A percentile compares a stretch with the other conserved stretches of the same genome.
Evolutionary conservation across 2,888 invertebrate genomes (phyloP).

Genomic region (Eucera pruinosa): DNA sequence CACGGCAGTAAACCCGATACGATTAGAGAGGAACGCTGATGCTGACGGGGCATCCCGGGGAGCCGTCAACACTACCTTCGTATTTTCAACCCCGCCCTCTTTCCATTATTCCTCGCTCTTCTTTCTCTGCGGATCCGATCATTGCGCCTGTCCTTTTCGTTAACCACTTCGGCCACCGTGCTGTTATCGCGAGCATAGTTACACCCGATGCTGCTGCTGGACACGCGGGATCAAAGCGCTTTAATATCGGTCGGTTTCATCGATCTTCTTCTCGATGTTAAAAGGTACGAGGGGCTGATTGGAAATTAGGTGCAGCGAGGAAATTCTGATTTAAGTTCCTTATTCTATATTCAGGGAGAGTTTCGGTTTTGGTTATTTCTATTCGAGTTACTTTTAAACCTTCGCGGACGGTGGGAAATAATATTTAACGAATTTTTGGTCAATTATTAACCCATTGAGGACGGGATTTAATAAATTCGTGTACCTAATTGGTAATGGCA

Average conservation of each 20-base stretch:
- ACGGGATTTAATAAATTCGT: no score
- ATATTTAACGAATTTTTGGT: no score
- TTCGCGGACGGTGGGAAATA: no score
- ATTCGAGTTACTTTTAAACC: no score
- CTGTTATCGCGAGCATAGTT: constrained; percentile 40
- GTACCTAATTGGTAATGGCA: no score
- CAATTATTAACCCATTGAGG: no score
- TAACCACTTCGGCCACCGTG: constrained; percentile 5
- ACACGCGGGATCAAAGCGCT: constrained; percentile 22
- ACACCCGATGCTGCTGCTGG: constrained; percentile 8
- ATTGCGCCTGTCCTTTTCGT: neutral
- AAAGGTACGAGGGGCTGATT: neutral
- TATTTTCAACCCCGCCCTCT: constrained; percentile 68
- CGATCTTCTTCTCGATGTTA: neutral
- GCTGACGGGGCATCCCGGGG: constrained; percentile 83
- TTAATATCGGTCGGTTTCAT: constrained; percentile 8
- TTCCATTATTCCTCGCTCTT: constrained; percentile 65
- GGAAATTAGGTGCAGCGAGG: no score
- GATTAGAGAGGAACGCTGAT: constrained; percentile 81
- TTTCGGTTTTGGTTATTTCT: no score
- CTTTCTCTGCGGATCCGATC: constrained; percentile 17
- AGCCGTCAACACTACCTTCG: constrained; percentile 83
- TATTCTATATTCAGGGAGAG: no score
- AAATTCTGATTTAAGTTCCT: no score
- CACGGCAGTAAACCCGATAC: constrained; percentile 83